Base-by-base conservation (phyloP, 2,888 invertebrate species). In the Reticulitermes lucifugus region DNA sequence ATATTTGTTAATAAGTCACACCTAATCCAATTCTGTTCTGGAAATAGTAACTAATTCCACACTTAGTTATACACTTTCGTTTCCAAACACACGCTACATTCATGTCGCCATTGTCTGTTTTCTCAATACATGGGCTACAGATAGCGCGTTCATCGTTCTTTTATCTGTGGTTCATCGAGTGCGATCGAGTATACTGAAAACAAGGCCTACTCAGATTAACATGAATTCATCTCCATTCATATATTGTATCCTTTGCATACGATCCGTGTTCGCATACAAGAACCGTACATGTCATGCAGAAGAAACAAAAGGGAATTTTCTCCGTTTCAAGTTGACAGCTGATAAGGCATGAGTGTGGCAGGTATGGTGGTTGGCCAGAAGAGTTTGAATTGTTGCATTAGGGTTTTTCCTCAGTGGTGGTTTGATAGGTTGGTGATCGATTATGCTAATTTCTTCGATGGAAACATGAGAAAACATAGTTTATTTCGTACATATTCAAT, bases 61-160 rank as follows among this genome's bases (percentile, higher is more conserved):
- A 75, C 41, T 83, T 65, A 83, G 84, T 87, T 84, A 86, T 83
- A 51, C 71, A 83, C 84, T 77, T 84, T 84, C 83, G 86, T 86
- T 86, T 83, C 87, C 87, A 87, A 88, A 88, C 87, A 87, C 88
- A 88, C 88, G 88, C 88, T 86, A 88, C 86, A 90, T 0, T 87
- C 86, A 79, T 86, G 84, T 87, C 87, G 87, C 87, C 87, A 87
- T 87, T 87, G 85, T 85, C 85, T 85, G 85, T 87, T 87, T 87
- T 86, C 85, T 83, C 75, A 70, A 82, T 46, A 51, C 73, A 82
- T 65, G 84, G 83, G 81, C 85, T 70, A 84, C 83, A 86, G 86
- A 86, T 84, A 84, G 83, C 84, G 83, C 84, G 60, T 86, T 81
- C 43, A 35, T 35, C 35, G 35, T 2, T 35, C 35, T 2, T 4